Percentiles rank a stretch among this genome's conserved stretches.
phyloP scores from a whole-genome alignment of 2,888 invertebrate genomes.

The Antheraea yamamai region DNA sequence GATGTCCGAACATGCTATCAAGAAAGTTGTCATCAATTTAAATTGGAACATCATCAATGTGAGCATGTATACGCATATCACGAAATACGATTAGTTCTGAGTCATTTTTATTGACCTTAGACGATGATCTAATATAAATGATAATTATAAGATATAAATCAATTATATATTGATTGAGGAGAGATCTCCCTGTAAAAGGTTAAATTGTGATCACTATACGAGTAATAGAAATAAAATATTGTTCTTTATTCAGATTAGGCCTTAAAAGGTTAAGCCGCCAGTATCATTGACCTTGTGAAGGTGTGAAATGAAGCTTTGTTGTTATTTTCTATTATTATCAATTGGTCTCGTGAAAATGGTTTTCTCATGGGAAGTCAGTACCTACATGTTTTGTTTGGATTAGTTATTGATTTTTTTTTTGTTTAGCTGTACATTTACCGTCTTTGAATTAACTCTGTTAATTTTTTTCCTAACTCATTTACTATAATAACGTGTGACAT shows the following conservation, averaged over 20 bases:
- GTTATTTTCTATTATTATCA: too few relatives aligned
- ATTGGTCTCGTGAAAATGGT: background rate
- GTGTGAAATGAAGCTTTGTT: background rate
- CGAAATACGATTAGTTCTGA: background rate
- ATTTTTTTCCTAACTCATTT: too few relatives aligned
- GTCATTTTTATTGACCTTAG: background rate
- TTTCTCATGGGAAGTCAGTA: background rate
- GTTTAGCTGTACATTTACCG: too few relatives aligned
- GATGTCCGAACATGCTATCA: too few relatives aligned
- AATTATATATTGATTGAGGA: background rate
- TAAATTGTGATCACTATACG: background rate
- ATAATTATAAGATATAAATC: background rate
- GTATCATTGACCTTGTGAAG: background rate
- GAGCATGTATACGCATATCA: background rate
- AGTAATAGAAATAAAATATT: background rate
- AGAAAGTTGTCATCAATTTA: too few relatives aligned
- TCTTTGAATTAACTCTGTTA: too few relatives aligned
- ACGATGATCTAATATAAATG: background rate
- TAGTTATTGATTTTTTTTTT: too few relatives aligned
- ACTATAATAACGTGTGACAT: too few relatives aligned
- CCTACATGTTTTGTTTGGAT: too few relatives aligned
- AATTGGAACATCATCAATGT: too few relatives aligned
- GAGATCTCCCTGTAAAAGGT: background rate
- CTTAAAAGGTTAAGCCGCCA: background rate
- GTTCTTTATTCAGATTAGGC: background rate